A percentile compares a stretch with the other conserved stretches of the same genome.
These are phyloP conservation scores for Anoplius nigerrimus DNA, from an alignment of 2,888 invertebrate genomes.

Conservation along the genomic window DNA sequence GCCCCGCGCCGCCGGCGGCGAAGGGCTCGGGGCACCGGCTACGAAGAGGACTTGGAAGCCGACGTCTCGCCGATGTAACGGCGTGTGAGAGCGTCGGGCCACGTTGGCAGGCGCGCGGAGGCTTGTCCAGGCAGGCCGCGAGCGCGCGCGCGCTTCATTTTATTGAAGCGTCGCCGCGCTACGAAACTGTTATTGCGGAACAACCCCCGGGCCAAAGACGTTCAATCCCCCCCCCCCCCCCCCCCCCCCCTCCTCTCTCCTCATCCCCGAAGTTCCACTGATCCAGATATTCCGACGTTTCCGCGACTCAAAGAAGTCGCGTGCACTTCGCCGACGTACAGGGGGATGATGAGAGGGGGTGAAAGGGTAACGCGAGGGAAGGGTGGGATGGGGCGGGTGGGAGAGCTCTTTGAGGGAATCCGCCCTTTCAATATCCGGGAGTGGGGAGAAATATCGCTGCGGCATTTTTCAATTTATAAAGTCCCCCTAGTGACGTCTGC, in stretches of 20 bases:
- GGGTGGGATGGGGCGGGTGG: no score
- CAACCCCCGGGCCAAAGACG: slow-evolving; percentile 9
- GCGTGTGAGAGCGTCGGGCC: slow-evolving; percentile 32
- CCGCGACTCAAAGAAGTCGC: not conserved
- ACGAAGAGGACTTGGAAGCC: no score
- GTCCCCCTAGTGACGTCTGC: no score
- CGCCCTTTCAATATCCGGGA: no score
- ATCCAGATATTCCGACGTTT: not conserved
- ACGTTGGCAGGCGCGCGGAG: slow-evolving; percentile 33
- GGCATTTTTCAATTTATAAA: no score
- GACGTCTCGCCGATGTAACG: no score
- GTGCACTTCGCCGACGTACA: no score
- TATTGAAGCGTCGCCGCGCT: slow-evolving; percentile 44
- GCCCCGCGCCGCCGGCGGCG: not conserved
- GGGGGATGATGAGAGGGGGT: no score
- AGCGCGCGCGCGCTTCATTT: no score
- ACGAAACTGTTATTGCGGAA: slow-evolving; percentile 57
- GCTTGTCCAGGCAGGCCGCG: slow-evolving; percentile 39
- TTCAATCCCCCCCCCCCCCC: not conserved
- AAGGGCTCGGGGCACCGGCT: not conserved
- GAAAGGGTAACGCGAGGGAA: no score
- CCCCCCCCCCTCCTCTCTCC: not conserved
- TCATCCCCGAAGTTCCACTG: not conserved
- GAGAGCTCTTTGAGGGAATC: no score
- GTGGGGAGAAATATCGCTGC: no score